Conservation (phyloP, 2,888 invertebrate species). For the Sarcophaga caerulescens region DNA sequence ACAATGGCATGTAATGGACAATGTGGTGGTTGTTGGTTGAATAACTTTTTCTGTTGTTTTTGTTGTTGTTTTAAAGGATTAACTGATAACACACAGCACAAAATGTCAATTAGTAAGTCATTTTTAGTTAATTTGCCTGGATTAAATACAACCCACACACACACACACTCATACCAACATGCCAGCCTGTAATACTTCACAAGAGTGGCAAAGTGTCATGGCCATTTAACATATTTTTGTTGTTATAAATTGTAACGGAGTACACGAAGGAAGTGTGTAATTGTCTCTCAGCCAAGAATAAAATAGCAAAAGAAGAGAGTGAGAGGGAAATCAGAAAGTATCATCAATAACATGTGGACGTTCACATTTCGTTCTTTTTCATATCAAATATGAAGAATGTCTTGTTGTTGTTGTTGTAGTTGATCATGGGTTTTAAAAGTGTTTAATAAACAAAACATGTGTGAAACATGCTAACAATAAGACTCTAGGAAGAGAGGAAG, state of each 20-base stretch:
- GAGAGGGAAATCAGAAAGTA: neutral
- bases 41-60: neutral
- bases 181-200: too few species aligned
- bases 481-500: neutral
- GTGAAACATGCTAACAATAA: neutral
- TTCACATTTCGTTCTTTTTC: neutral
- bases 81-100: conserved; percentile 54
- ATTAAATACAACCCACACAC: conserved; percentile 34
- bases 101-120: conserved; percentile 68
- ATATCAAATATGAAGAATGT: conserved; percentile 10
- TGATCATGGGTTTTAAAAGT: conserved; percentile 8
- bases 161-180: neutral
- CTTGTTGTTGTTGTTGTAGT: neutral
- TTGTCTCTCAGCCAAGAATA: neutral
- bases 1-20: conserved; percentile 9
- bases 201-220: too few species aligned
- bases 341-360: conserved; percentile 56
- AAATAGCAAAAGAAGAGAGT: neutral
- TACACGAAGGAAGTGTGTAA: neutral
- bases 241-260: too few species aligned
- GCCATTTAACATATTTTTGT: too few species aligned
- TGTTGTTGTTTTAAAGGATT: conserved; percentile 42
- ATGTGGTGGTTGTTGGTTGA: conserved; percentile 8
- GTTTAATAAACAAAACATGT: conserved; percentile 66
- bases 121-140: conserved; percentile 67